A percentile compares a stretch with the other conserved stretches of the same genome.
Evolutionary conservation across 2,797 vertebrate genomes (phyloP).

Genomic region (Girardinus metallicus): DNA sequence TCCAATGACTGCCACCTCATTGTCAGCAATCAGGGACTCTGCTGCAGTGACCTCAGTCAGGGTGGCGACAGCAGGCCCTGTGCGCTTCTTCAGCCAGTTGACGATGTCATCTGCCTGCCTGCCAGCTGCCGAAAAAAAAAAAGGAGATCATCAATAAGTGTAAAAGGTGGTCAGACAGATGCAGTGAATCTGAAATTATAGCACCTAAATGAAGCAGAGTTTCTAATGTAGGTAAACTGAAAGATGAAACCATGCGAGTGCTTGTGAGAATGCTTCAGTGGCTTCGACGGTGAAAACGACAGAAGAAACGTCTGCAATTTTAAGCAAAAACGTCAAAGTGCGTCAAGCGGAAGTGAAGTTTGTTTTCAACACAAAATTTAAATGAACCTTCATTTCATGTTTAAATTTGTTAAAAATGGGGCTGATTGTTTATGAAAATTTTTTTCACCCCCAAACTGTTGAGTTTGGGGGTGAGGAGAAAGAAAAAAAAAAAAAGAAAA

Average conservation of each 20-base stretch:
- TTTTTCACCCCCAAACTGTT: background rate
- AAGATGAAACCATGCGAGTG: background rate
- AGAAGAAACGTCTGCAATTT: slow-evolving; percentile 8
- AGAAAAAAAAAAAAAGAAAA: background rate
- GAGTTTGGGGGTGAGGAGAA: background rate
- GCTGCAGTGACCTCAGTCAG: slow-evolving; percentile 80
- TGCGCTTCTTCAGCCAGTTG: slow-evolving; percentile 96
- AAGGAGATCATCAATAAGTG: slow-evolving; percentile 8
- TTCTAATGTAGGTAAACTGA: slow-evolving; percentile 6
- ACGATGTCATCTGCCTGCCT: slow-evolving; percentile 94
- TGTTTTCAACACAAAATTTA: background rate
- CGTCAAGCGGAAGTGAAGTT: background rate
- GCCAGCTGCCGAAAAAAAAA: slow-evolving; percentile 83
- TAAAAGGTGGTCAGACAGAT: background rate
- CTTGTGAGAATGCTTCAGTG: background rate
- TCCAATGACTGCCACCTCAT: slow-evolving; percentile 91
- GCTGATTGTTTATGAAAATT: background rate
- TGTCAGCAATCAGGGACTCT: slow-evolving; percentile 87
- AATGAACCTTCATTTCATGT: background rate
- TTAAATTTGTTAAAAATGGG: background rate
- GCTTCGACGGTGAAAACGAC: background rate
- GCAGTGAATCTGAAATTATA: slow-evolving; percentile 13
- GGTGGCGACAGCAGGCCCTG: slow-evolving; percentile 86
- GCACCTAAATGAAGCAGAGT: background rate
- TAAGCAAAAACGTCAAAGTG: background rate